These are phyloP conservation scores for Boulengerochromis microlepis DNA, from an alignment of 2,113 vertebrate species.

Conservation along the genomic window DNA sequence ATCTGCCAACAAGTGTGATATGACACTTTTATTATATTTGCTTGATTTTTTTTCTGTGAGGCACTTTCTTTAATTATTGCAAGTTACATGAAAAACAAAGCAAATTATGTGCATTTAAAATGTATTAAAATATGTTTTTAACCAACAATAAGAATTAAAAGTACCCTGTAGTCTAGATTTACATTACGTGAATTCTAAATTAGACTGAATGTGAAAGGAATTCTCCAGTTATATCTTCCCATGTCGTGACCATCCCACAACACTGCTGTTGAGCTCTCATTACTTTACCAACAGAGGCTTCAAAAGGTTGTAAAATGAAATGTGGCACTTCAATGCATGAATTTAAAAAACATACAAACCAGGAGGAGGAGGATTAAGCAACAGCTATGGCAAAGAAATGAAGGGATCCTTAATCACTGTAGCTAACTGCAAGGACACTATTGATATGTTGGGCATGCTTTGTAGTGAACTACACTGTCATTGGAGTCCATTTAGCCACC, in stretches of 20 bases:
- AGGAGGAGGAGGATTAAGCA: neutral
- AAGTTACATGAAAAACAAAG: neutral
- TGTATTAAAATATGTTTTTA: neutral
- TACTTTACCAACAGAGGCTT: neutral
- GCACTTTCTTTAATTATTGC: neutral
- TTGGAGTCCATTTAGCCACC: neutral
- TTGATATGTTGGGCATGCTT: neutral
- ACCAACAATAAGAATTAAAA: neutral
- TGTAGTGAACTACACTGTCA: no score
- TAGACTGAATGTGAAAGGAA: neutral
- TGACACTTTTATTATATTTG: neutral
- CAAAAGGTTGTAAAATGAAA: neutral
- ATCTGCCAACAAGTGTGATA: neutral
- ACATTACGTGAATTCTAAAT: neutral
- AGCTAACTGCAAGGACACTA: neutral
- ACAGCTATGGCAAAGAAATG: neutral
- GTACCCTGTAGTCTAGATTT: neutral
- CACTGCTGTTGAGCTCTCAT: neutral
- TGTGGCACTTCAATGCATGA: neutral
- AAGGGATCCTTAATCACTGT: neutral
- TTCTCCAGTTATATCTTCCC: neutral
- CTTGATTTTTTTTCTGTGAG: neutral
- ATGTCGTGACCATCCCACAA: neutral
- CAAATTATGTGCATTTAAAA: neutral
- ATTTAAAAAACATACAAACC: neutral